These are phyloP conservation scores for Poecile montanus DNA, from an alignment of 2,797 vertebrate species.

Conservation along the genomic window DNA sequence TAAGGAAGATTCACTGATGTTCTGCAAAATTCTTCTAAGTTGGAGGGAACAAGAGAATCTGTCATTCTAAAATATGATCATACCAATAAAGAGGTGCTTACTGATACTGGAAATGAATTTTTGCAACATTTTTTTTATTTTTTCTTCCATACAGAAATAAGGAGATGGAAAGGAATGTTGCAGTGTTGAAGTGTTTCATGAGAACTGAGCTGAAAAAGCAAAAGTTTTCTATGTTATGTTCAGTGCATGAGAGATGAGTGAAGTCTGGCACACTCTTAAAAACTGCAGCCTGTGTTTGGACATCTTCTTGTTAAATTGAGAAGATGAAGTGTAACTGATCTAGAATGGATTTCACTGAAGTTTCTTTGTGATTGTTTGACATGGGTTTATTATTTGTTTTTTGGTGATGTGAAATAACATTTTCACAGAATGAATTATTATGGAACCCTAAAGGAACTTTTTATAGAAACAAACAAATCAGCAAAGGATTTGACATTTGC, in stretches of 20 bases:
- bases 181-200: not conserved
- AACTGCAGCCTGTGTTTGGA: not conserved
- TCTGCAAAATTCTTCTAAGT: not conserved
- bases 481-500: not conserved
- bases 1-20: not conserved
- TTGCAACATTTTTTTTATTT: not conserved
- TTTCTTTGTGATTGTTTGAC: not conserved
- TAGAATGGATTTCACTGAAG: not conserved
- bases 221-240: not conserved
- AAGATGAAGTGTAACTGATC: not conserved
- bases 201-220: not conserved
- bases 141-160: not conserved
- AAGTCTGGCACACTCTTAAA: not conserved
- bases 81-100: not conserved
- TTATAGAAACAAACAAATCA: not conserved
- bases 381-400: not conserved
- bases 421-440: not conserved
- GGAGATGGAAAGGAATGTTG: not conserved
- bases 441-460: not conserved
- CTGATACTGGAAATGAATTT: not conserved
- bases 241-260: not conserved
- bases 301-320: not conserved
- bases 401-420: not conserved
- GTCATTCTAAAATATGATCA: not conserved
- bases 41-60: not conserved